Conservation (phyloP, 2,888 invertebrate species). For the Brachyopa scutellaris region DNA sequence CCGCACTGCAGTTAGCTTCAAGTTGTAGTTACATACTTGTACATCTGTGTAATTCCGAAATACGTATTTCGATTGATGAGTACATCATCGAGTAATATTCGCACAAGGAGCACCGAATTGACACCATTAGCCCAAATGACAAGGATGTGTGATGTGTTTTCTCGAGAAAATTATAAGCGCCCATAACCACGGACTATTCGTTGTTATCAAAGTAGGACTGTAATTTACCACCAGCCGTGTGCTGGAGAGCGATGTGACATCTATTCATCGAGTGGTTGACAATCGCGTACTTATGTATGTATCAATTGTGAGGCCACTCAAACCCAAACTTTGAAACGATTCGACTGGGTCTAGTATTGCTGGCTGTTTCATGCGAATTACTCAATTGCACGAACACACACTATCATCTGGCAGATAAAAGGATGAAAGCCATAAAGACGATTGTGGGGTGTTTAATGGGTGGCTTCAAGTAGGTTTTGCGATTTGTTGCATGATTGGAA, state of each 20-base stretch:
- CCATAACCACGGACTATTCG: slow-evolving; percentile 11
- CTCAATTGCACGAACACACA: slow-evolving; percentile 11
- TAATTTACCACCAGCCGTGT: slow-evolving; percentile 69
- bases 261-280: slow-evolving; percentile 19
- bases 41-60: slow-evolving; percentile 11
- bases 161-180: slow-evolving; percentile 41
- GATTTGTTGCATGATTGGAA: slow-evolving; percentile 62
- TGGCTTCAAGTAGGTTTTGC: slow-evolving; percentile 54
- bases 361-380: slow-evolving; percentile 14
- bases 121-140: slow-evolving; percentile 38
- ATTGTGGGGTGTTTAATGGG: slow-evolving; percentile 30
- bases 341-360: background rate
- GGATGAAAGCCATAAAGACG: slow-evolving; percentile 26
- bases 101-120: slow-evolving; percentile 22
- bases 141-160: slow-evolving; percentile 11
- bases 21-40: background rate
- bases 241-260: slow-evolving; percentile 42
- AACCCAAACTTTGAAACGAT: slow-evolving; percentile 15
- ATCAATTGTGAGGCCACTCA: background rate
- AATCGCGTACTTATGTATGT: slow-evolving; percentile 25
- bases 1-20: background rate
- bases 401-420: slow-evolving; percentile 40
- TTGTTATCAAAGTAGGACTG: slow-evolving; percentile 59
- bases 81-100: slow-evolving; percentile 21
- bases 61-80: slow-evolving; percentile 36